phyloP scores from a whole-genome alignment of 1,140 invertebrate species.

The Lutraria rhynchaena region DNA sequence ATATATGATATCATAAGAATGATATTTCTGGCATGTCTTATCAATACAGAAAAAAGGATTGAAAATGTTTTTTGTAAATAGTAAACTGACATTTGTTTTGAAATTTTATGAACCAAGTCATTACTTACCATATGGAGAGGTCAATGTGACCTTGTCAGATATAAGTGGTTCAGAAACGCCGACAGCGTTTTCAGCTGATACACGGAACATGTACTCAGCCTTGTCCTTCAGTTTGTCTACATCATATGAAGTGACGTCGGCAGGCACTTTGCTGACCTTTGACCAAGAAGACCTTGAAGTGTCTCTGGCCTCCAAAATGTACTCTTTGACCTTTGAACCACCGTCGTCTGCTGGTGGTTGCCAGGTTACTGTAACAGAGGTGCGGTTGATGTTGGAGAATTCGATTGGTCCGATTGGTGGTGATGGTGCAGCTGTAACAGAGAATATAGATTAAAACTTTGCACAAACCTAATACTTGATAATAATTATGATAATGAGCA shows the following conservation, averaged over 20 bases:
- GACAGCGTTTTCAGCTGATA: conserved; percentile 95
- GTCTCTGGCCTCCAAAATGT: conserved; percentile 96
- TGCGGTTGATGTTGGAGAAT: conserved; percentile 64
- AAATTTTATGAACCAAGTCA: too few species aligned
- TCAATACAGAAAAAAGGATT: too few species aligned
- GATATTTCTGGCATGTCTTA: too few species aligned
- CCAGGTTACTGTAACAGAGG: conserved; percentile 95
- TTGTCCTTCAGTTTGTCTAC: conserved; percentile 88
- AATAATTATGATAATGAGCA: too few species aligned
- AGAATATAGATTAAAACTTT: neutral
- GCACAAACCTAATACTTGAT: too few species aligned
- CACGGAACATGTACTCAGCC: conserved; percentile 83
- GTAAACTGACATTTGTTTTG: too few species aligned
- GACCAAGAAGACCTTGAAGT: conserved; percentile 86
- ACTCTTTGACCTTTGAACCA: conserved; percentile 96
- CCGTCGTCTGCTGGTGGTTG: conserved; percentile 98
- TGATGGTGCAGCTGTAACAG: conserved; percentile 84
- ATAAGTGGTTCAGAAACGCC: conserved; percentile 93
- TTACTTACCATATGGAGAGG: conserved; percentile 88
- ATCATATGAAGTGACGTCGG: conserved; percentile 81
- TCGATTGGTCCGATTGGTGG: conserved; percentile 93
- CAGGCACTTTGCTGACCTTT: conserved; percentile 90
- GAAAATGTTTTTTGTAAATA: too few species aligned
- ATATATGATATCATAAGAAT: too few species aligned
- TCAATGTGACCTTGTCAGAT: conserved; percentile 93